Base-by-base conservation (phyloP, 2,797 vertebrate species). In the Xenopus petersii region DNA sequence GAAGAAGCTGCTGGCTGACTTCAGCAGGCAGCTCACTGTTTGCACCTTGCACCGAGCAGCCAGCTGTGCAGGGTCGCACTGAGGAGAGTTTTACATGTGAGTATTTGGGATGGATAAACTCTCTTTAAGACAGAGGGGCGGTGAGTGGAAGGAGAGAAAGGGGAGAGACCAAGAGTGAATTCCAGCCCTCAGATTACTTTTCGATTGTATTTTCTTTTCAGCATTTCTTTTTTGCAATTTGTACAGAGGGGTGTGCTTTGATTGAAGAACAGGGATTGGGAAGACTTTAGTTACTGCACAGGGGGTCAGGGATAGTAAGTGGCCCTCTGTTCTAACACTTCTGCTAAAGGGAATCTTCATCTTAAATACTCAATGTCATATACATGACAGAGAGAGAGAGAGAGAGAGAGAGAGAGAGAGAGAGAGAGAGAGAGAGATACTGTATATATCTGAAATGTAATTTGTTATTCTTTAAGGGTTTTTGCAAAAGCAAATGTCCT, bases 111-210 rank as follows among this genome's bases (percentile, higher is more conserved):
- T 77, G 71, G 85, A 81, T 84, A 84, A 86, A 82, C 17, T 16
- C 73, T 84, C 82, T 82, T 80, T 81, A 69, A 81, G 80, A 80
- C 80, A 72, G 56, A 79, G 75, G 75, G 77, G 82, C 82, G 74
- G 73, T 8, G 69, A 80, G 76, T 69, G 75, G 87, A 84, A 89
- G 81, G 81, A 85, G 85, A 81, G 86, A 81, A 77, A 84, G 82
- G 76, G 77, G 66, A 68, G 77, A 65, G 67, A 74, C 71, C 62
- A 54, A 61, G 61, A 79, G 55, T 55, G 15, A 85, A 70, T 83
- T 84, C 83, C 84, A 76, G 78, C 87, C 79, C 87, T 84, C 81
- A 90, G 83, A 85, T 90, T 91, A 87, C 89, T 93, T 85, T 88
- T 80, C 86, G 84, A 91, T 85, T 75, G 59, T 84, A 86, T 87